Conservation (phyloP, 2,797 vertebrate genomes). For the Micromesistius poutassou region DNA sequence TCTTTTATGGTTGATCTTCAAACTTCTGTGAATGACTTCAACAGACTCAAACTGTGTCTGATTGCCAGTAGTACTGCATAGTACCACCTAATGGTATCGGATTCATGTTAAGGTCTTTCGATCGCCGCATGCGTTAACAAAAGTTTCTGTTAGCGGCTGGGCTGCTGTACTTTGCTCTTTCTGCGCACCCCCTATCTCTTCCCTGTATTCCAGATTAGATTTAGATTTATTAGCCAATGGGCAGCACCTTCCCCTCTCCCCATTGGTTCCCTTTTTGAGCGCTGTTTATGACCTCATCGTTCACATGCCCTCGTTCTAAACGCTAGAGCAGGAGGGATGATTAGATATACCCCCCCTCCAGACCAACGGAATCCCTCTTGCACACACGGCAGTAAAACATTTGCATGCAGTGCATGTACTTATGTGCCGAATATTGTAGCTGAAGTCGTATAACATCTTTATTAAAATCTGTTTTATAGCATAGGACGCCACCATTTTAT, state of each 20-base stretch:
- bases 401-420: neutral
- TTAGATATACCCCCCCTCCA: neutral
- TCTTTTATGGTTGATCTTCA: too few species aligned
- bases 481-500: neutral
- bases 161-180: slow-evolving; percentile 40
- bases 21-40: too few species aligned
- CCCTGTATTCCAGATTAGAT: slow-evolving; percentile 49
- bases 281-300: neutral
- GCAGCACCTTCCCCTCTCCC: slow-evolving; percentile 3
- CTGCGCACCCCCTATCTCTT: slow-evolving; percentile 34
- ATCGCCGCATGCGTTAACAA: neutral
- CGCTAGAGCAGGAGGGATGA: neutral
- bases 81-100: neutral
- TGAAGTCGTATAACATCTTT: neutral
- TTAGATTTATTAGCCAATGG: slow-evolving; percentile 35
- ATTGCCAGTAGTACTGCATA: too few species aligned
- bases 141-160: neutral
- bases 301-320: neutral
- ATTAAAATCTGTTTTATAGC: neutral
- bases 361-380: neutral
- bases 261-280: neutral
- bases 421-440: neutral
- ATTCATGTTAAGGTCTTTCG: neutral
- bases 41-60: too few species aligned
- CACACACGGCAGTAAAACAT: neutral